A percentile compares a stretch with the other conserved stretches of the same genome.
Conservation (phyloP, 1,140 invertebrate species). For the Forficula auricularia region DNA sequence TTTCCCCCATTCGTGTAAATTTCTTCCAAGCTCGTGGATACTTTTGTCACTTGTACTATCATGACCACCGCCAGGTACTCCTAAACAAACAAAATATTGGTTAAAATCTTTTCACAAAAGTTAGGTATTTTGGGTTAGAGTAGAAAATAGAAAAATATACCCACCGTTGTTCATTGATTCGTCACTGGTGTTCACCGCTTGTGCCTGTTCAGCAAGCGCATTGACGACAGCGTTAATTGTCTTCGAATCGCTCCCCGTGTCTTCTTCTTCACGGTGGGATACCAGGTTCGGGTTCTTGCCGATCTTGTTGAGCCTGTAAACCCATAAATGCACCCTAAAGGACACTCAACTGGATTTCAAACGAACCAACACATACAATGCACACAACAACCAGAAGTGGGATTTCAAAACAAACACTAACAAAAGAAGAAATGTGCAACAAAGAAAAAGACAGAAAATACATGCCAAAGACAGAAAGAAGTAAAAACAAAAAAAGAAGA, state of each 20-base stretch:
- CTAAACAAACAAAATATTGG: too few species aligned
- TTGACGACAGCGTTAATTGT: constrained; percentile 81
- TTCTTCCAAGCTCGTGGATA: constrained; percentile 20
- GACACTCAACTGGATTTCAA: background rate
- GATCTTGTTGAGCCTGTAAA: constrained; percentile 80
- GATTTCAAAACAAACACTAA: background rate
- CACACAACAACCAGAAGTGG: constrained; percentile 18
- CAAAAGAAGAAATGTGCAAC: constrained; percentile 1
- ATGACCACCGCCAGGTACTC: background rate
- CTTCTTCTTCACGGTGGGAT: constrained; percentile 66
- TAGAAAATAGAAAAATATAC: background rate
- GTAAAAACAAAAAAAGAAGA: too few species aligned
- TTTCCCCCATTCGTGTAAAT: constrained; percentile 31
- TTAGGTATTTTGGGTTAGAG: too few species aligned
- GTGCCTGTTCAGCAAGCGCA: constrained; percentile 70
- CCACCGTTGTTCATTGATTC: constrained; percentile 40
- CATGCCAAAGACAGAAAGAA: too few species aligned
- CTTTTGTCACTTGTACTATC: constrained; percentile 10
- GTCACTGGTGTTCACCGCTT: constrained; percentile 57
- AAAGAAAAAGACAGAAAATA: background rate
- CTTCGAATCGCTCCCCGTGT: constrained; percentile 71
- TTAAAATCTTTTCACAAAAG: too few species aligned
- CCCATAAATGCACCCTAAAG: background rate
- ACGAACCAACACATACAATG: constrained; percentile 26
- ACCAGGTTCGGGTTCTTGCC: constrained; percentile 95